Conservation (phyloP, 1,140 invertebrate species). For the Pteromalus puparum region DNA sequence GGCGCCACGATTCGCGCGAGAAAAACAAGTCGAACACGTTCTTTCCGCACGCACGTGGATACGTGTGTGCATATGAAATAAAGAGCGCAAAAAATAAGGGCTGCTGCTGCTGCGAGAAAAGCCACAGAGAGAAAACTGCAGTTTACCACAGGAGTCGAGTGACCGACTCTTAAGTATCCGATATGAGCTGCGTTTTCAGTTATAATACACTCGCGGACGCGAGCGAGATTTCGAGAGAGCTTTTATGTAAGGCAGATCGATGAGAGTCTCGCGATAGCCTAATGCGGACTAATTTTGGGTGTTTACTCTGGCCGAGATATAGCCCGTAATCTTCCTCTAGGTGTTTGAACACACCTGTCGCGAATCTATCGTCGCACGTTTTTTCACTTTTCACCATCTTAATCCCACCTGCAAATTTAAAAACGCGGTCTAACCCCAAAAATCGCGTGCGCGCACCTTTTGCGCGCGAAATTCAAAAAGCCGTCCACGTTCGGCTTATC, state of each 20-base stretch:
- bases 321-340: neutral
- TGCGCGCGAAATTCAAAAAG: conserved; percentile 40
- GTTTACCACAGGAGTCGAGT: conserved; percentile 7
- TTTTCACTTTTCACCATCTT: neutral
- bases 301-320: neutral
- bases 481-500: neutral
- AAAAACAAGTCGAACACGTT: conserved; percentile 7
- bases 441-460: no score
- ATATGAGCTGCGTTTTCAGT: no score
- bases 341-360: neutral
- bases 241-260: neutral
- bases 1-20: neutral
- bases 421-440: neutral
- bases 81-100: conserved; percentile 8
- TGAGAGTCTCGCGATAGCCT: no score
- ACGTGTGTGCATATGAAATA: neutral
- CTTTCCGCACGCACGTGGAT: neutral
- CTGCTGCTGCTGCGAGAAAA: neutral
- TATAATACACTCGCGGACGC: no score
- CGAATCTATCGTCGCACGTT: no score
- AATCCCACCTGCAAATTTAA: no score
- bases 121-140: conserved; percentile 22
- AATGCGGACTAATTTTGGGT: no score
- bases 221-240: neutral
- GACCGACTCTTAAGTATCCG: neutral